Conservation (phyloP, 64 coral and sea anemone species). For the Dendrophyllia cribrosa region DNA sequence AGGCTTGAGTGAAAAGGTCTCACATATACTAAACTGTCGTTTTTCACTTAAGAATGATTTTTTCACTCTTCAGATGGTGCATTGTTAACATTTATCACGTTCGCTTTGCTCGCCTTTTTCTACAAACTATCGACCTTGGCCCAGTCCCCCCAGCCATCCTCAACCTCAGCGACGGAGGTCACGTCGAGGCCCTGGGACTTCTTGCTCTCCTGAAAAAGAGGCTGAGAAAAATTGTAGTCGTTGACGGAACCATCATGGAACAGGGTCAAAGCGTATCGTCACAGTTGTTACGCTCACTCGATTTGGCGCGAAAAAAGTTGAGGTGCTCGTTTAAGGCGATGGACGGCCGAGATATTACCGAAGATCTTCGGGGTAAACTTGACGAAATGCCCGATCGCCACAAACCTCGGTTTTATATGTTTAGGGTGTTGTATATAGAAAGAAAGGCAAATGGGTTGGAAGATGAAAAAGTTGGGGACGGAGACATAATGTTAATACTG, state of each 20-base stretch:
- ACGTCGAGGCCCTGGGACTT: slow-evolving; percentile 78
- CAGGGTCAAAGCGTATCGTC: not conserved
- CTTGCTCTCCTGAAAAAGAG: slow-evolving; percentile 76
- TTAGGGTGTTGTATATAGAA: slow-evolving; percentile 71
- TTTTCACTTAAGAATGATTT: not conserved
- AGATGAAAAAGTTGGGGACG: slow-evolving; percentile 40
- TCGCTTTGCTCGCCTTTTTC: slow-evolving; percentile 69
- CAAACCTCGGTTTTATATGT: slow-evolving; percentile 47
- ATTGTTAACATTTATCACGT: slow-evolving; percentile 81
- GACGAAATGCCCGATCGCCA: not conserved
- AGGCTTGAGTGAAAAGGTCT: too few relatives aligned
- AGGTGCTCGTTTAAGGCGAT: slow-evolving; percentile 81
- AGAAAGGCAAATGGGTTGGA: not conserved
- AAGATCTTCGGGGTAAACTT: slow-evolving; percentile 46
- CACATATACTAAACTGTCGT: not conserved
- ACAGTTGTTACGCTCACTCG: slow-evolving; percentile 60
- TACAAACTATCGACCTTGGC: slow-evolving; percentile 70
- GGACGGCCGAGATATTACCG: slow-evolving; percentile 77
- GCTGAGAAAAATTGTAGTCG: slow-evolving; percentile 77
- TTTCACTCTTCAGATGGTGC: slow-evolving; percentile 66
- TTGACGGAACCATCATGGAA: slow-evolving; percentile 54
- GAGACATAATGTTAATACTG: slow-evolving; percentile 67
- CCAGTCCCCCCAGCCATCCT: slow-evolving; percentile 80
- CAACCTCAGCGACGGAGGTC: slow-evolving; percentile 82
- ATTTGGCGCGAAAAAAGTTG: slow-evolving; percentile 74